phyloP scores from a whole-genome alignment of 2,888 invertebrate genomes.

The Vannuccia rotundouncinata region DNA sequence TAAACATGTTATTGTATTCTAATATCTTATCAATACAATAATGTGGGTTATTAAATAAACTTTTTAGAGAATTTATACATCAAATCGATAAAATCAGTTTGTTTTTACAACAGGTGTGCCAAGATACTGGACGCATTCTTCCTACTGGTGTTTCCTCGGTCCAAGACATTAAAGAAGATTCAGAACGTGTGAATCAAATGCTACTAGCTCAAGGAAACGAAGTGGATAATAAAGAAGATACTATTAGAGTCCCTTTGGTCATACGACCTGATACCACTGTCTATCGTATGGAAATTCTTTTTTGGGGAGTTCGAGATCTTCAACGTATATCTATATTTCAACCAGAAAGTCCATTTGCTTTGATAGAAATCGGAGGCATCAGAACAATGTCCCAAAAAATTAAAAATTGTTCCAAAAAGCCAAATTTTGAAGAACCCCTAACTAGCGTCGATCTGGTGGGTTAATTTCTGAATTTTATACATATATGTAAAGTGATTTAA shows the following conservation, averaged over 20 bases:
- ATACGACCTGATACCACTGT: slow-evolving; percentile 1
- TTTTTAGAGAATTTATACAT: too few species aligned
- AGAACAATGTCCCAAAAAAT: slow-evolving; percentile 20
- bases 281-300: slow-evolving; percentile 3
- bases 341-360: background rate
- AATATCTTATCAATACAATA: too few species aligned
- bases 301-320: background rate
- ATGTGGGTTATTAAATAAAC: too few species aligned
- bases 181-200: background rate
- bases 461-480: background rate
- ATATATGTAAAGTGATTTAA: too few species aligned
- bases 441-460: slow-evolving; percentile 13
- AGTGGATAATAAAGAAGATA: slow-evolving; percentile 13
- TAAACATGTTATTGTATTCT: too few species aligned
- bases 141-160: background rate
- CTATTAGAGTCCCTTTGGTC: background rate
- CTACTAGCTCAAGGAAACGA: too few species aligned
- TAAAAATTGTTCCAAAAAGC: slow-evolving; percentile 1
- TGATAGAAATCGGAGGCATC: slow-evolving; percentile 27
- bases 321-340: slow-evolving; percentile 4
- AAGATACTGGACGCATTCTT: background rate
- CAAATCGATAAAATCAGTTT: too few species aligned
- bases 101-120: slow-evolving; percentile 2
- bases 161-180: background rate
- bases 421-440: slow-evolving; percentile 24